Base-by-base conservation (phyloP, 2,797 vertebrate species). In the Ctenopoma kingsleyae region DNA sequence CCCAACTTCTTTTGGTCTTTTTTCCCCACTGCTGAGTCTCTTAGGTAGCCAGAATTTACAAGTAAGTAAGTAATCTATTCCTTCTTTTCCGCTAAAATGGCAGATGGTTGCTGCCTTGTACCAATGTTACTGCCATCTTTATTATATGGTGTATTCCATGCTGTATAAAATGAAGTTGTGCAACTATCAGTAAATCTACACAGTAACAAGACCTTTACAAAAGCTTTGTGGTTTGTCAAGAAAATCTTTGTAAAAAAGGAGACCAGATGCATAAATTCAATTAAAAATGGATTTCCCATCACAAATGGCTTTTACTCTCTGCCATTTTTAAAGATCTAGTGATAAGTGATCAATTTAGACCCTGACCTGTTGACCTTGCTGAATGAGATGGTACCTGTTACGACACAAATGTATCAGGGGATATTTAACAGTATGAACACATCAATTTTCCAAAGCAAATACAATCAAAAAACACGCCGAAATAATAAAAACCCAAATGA, bases 211-310 rank as follows among this genome's bases (percentile, higher is more conserved):
- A 38, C 16, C 20, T 11, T 36, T 3, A 53, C 16, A 43, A 71
- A 63, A 44, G 38, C 22, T 41, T 43, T 64, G 41, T 54, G 61
- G 43, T 36, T 61, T 48, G 35, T 23, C 60, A 19, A 40, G 12
- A 19, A 64, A 17, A 44, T 19, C 12, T 36, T 63, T 50, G 46
- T 74, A 40, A 47, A 47, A n/a, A 67, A 58, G 64, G 65, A 69
- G 59, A 72, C 68, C 81, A 86, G 77, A 81, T 69, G 82, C 63
- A 82, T 79, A 35, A 66, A 87, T 82, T 69, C 82, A 86, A 88
- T 91, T 76, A 74, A 83, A 87, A 85, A 87, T 89, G 67, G 84
- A 92, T 92, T 91, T 87, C 52, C 83, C 61, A 86, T 90, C 82
- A 77, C 82, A 78, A 81, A 87, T 67, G 40, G 68, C 80, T 82